Conservation (phyloP, 2,113 vertebrate genomes). For the Zingel zingel region DNA sequence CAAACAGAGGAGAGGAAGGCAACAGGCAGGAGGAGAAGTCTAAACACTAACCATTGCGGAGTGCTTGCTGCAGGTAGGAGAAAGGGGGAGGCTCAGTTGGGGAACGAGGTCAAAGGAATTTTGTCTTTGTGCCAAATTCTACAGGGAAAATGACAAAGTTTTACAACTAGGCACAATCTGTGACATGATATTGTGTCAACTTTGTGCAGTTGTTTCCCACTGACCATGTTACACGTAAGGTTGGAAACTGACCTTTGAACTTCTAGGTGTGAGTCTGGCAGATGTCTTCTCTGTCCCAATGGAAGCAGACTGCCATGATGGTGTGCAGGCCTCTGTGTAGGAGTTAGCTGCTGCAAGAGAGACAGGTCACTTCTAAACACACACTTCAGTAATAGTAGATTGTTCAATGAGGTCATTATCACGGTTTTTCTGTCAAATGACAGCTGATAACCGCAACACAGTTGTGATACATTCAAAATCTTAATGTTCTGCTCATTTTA, state of each 20-base stretch:
- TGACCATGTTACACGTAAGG: conserved; percentile 5
- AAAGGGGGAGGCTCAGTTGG: conserved; percentile 82
- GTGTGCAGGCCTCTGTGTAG: conserved; percentile 87
- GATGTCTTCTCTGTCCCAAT: conserved; percentile 80
- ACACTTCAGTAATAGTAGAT: not conserved
- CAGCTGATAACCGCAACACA: not conserved
- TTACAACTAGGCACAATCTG: conserved; percentile 23
- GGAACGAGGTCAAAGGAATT: conserved; percentile 83
- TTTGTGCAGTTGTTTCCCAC: conserved; percentile 19
- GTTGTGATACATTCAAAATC: not conserved
- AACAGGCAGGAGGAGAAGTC: conserved; percentile 56
- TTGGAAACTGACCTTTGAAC: conserved; percentile 85
- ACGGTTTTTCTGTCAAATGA: not conserved
- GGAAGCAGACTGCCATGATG: conserved; percentile 81
- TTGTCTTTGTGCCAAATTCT: conserved; percentile 86
- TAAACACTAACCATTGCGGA: conserved; percentile 85
- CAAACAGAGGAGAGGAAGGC: conserved; percentile 52
- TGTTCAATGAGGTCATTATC: not conserved
- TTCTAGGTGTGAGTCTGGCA: conserved; percentile 78
- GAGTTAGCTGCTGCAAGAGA: conserved; percentile 82
- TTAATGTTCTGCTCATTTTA: not conserved
- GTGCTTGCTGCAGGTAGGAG: conserved; percentile 85
- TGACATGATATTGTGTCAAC: conserved; percentile 9
- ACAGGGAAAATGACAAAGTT: conserved; percentile 58
- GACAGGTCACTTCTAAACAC: conserved; percentile 38